Percentiles rank a stretch among this genome's conserved stretches.
phyloP scores from a whole-genome alignment of 2,888 invertebrate species.

The Amphipyra berbera region DNA sequence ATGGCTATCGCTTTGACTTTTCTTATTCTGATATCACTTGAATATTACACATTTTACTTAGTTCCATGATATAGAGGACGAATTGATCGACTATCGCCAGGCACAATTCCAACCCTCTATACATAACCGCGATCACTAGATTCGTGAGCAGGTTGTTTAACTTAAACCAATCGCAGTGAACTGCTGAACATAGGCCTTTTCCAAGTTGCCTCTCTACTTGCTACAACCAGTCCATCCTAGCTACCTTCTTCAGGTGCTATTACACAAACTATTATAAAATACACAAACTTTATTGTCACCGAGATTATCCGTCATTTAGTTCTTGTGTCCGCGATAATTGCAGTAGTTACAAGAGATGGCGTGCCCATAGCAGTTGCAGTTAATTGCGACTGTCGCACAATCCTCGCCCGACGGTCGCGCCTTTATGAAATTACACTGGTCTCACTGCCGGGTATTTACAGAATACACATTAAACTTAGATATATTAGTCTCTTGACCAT shows the following conservation, averaged over 20 bases:
- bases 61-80: too few relatives aligned
- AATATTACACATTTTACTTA: too few relatives aligned
- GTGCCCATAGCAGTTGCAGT: constrained; percentile 4
- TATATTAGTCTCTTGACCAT: constrained; percentile 1
- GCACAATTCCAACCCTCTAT: too few relatives aligned
- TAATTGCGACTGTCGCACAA: constrained; percentile 22
- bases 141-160: too few relatives aligned
- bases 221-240: background rate
- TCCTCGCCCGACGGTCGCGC: constrained; percentile 9
- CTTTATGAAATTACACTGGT: background rate
- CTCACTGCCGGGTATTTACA: background rate
- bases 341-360: constrained; percentile 12
- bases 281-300: constrained; percentile 14
- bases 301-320: constrained; percentile 43
- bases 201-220: background rate
- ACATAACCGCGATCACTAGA: too few relatives aligned
- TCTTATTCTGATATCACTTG: too few relatives aligned
- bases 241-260: constrained; percentile 12
- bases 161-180: too few relatives aligned
- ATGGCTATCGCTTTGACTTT: too few relatives aligned
- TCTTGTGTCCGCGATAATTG: constrained; percentile 39
- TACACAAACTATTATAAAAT: constrained; percentile 31
- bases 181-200: too few relatives aligned
- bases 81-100: too few relatives aligned
- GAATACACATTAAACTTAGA: constrained; percentile 8